Evolutionary conservation across 2,888 invertebrate genomes (phyloP).

Genomic region (Hirtodrosophila histrioides): DNA sequence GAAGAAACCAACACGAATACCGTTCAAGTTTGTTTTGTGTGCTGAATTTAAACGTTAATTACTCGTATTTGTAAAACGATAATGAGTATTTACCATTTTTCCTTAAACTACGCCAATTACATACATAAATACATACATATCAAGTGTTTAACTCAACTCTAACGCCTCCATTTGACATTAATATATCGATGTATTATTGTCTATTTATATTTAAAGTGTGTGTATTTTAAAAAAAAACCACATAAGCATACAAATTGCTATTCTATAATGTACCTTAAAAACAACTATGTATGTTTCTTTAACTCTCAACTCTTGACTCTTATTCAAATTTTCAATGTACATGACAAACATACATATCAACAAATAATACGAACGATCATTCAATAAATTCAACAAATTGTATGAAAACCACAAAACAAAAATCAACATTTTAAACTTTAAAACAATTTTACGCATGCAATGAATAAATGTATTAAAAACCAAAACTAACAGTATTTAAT

Average conservation of each 20-base stretch:
- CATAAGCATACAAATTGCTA: slow-evolving; percentile 46
- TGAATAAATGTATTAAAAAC: slow-evolving; percentile 74
- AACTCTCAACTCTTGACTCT: slow-evolving; percentile 70
- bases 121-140: slow-evolving; percentile 55
- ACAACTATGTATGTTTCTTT: slow-evolving; percentile 71
- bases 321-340: slow-evolving; percentile 79
- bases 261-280: slow-evolving; percentile 62
- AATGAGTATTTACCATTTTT: slow-evolving; percentile 48
- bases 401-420: slow-evolving; percentile 48
- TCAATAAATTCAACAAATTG: slow-evolving; percentile 59
- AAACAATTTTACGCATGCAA: slow-evolving; percentile 78
- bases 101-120: slow-evolving; percentile 69
- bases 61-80: slow-evolving; percentile 21
- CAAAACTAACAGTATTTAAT: background rate
- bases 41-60: slow-evolving; percentile 52
- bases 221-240: slow-evolving; percentile 37
- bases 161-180: slow-evolving; percentile 74
- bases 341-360: slow-evolving; percentile 49
- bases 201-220: slow-evolving; percentile 61
- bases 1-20: slow-evolving; percentile 24
- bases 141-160: slow-evolving; percentile 67
- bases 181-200: slow-evolving; percentile 77
- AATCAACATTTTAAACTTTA: slow-evolving; percentile 78
- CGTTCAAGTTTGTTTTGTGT: slow-evolving; percentile 47
- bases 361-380: slow-evolving; percentile 42